Evolutionary conservation across 2,888 invertebrate species (phyloP).

Genomic region (Dynastes grantii): DNA sequence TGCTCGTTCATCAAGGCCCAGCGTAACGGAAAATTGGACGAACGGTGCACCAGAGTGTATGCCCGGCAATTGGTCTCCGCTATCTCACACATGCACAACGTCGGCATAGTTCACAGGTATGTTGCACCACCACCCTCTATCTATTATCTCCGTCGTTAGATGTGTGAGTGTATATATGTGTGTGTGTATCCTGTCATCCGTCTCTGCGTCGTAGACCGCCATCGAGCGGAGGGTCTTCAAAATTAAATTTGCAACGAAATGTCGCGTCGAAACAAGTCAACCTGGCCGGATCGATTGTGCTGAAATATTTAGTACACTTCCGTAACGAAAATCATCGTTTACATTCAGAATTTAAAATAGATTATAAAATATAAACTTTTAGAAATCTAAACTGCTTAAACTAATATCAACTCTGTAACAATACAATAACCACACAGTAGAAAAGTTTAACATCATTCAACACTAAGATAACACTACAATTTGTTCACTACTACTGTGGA

Average conservation of each 20-base stretch:
- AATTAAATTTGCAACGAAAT: constrained; percentile 34
- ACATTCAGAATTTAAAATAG: no score
- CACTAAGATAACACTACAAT: no score
- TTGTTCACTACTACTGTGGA: no score
- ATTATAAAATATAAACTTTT: no score
- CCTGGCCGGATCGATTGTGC: constrained; percentile 5
- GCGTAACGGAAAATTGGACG: constrained; percentile 73
- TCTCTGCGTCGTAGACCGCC: constrained; percentile 14
- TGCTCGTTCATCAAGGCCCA: constrained; percentile 78
- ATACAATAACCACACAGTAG: no score
- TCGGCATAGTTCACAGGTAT: constrained; percentile 80
- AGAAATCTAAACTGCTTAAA: no score
- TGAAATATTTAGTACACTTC: background rate
- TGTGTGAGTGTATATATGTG: background rate
- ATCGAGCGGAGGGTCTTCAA: constrained; percentile 19
- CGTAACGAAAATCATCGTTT: no score
- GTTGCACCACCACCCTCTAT: constrained; percentile 18
- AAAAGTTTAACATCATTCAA: no score
- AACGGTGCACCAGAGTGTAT: constrained; percentile 73
- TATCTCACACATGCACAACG: constrained; percentile 78
- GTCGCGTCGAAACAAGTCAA: constrained; percentile 17
- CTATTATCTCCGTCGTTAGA: constrained; percentile 16
- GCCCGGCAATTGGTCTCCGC: constrained; percentile 80
- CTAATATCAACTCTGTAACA: no score
- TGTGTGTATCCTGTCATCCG: constrained; percentile 21